phyloP scores from a whole-genome alignment of 2,888 invertebrate genomes.

The Gisinianus flammeolus region DNA sequence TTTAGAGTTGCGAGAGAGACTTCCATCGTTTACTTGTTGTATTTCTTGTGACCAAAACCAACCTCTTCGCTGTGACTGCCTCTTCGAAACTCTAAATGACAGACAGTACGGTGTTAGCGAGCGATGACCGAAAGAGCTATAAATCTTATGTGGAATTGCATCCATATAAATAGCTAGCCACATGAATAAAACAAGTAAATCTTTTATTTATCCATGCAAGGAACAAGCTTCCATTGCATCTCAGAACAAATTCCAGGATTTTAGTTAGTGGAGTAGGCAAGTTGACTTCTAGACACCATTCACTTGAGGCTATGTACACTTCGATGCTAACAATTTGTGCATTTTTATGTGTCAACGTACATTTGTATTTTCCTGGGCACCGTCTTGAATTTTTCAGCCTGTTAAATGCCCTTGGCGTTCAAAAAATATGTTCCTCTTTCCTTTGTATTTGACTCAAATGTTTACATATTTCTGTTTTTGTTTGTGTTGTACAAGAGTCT shows the following conservation, averaged over 20 bases:
- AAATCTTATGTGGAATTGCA: constrained; percentile 11
- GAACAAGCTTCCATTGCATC: background rate
- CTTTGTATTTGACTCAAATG: no score
- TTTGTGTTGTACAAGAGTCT: no score
- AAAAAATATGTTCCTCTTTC: no score
- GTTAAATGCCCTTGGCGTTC: no score
- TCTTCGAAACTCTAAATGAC: background rate
- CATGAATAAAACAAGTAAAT: constrained; percentile 3
- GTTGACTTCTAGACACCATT: constrained; percentile 20
- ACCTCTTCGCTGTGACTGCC: background rate
- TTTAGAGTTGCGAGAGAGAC: background rate
- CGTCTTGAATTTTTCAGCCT: no score
- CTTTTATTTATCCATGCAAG: constrained; percentile 1
- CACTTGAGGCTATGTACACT: no score
- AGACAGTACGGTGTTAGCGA: constrained; percentile 16
- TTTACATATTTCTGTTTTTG: no score
- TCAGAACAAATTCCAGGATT: constrained; percentile 24
- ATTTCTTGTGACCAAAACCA: background rate
- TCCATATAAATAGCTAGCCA: background rate
- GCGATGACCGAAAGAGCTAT: constrained; percentile 19
- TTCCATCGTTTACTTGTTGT: background rate
- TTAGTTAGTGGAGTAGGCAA: constrained; percentile 17
- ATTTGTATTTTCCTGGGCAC: no score
- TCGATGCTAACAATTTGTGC: no score
- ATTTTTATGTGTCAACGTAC: no score